Percentiles rank a stretch among this genome's conserved stretches.
These are phyloP conservation scores for Orchestia grillus DNA, from an alignment of 1,140 invertebrate genomes.

Conservation along the genomic window DNA sequence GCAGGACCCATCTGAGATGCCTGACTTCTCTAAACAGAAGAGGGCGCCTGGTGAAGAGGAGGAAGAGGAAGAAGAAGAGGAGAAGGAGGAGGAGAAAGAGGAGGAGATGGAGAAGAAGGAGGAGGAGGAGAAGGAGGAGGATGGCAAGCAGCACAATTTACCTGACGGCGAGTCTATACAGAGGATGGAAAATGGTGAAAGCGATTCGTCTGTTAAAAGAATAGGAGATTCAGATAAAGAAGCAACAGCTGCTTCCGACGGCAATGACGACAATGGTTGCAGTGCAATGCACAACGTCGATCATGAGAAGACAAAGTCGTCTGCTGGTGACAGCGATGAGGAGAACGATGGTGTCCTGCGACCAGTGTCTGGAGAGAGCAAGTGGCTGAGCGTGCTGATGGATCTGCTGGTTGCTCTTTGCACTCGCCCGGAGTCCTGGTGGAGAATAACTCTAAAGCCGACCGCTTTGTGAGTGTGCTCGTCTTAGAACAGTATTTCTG, in stretches of 20 bases:
- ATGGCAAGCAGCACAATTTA: neutral
- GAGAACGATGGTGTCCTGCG: slow-evolving; percentile 4
- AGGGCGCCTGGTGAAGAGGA: neutral
- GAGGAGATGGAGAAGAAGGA: neutral
- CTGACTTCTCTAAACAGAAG: neutral
- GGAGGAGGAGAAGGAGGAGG: neutral
- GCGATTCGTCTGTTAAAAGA: neutral
- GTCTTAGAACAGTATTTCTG: neutral
- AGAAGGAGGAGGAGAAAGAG: neutral
- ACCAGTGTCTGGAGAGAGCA: neutral
- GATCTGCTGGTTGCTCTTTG: slow-evolving; percentile 10
- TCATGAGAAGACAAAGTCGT: neutral
- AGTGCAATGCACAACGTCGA: neutral
- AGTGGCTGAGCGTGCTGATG: slow-evolving; percentile 42
- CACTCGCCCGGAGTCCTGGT: slow-evolving; percentile 11
- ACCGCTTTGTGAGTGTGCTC: slow-evolving; percentile 22
- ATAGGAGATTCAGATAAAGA: neutral
- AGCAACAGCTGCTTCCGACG: neutral
- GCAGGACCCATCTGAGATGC: neutral
- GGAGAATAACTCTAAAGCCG: slow-evolving; percentile 15
- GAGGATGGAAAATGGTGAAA: neutral
- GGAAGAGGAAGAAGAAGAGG: neutral
- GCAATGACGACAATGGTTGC: neutral
- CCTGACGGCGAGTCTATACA: neutral
- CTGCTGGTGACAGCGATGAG: neutral